Evolutionary conservation across 2,113 vertebrate genomes (phyloP).

Genomic region (Silurus meridionalis): DNA sequence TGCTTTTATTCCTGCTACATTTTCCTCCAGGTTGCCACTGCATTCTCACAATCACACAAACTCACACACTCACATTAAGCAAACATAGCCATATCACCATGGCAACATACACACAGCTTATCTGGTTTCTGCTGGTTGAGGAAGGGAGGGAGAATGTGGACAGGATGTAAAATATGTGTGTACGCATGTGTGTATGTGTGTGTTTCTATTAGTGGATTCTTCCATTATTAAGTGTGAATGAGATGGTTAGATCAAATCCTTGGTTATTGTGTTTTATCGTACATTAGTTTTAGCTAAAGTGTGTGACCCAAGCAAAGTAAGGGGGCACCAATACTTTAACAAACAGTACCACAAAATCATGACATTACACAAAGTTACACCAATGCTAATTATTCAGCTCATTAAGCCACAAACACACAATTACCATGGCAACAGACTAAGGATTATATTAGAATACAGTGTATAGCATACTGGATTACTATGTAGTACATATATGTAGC

Average conservation of each 20-base stretch:
- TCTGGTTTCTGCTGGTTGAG: constrained; percentile 8
- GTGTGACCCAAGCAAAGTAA: neutral
- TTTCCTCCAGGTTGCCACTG: neutral
- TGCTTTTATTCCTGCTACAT: neutral
- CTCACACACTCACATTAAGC: constrained; percentile 8
- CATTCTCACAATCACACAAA: constrained; percentile 5
- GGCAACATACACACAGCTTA: constrained; percentile 17
- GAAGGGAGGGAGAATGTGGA: constrained; percentile 1
- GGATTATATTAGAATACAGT: neutral
- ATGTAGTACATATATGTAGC: neutral
- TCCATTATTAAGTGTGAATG: neutral
- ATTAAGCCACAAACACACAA: neutral
- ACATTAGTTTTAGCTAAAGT: neutral
- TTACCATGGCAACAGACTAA: neutral
- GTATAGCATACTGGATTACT: neutral
- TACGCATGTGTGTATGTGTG: neutral
- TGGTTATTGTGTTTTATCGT: neutral
- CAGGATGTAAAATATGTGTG: constrained; percentile 3
- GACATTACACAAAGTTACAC: neutral
- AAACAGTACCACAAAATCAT: neutral
- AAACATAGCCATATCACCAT: constrained; percentile 1
- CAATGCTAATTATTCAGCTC: neutral
- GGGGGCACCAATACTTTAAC: neutral
- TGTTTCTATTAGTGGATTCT: neutral
- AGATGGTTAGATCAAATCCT: neutral